phyloP scores from a whole-genome alignment of 2,888 invertebrate genomes.

The Hirtodrosophila trivittata region DNA sequence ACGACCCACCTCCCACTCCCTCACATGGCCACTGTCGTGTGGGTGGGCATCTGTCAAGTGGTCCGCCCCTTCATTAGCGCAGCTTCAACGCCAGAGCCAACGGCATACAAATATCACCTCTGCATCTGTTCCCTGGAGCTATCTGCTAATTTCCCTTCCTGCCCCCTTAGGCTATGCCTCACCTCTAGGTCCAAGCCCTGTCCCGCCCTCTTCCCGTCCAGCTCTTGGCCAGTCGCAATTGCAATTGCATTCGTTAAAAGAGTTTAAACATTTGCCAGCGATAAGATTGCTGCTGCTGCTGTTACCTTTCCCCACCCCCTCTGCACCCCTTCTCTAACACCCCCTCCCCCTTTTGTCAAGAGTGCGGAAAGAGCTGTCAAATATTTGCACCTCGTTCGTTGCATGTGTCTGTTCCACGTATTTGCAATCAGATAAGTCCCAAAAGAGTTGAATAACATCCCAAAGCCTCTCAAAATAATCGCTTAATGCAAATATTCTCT shows the following conservation, averaged over 20 bases:
- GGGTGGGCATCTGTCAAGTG: slow-evolving; percentile 36
- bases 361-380: slow-evolving; percentile 21
- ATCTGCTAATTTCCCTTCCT: neutral
- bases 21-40: no score
- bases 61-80: slow-evolving; percentile 54
- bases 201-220: neutral
- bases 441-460: slow-evolving; percentile 38
- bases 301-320: neutral
- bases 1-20: neutral
- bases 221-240: slow-evolving; percentile 3
- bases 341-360: slow-evolving; percentile 20
- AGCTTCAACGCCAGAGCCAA: slow-evolving; percentile 44
- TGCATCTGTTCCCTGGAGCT: slow-evolving; percentile 1
- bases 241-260: slow-evolving; percentile 13
- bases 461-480: slow-evolving; percentile 3
- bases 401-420: no score
- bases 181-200: neutral
- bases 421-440: slow-evolving; percentile 35
- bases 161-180: neutral
- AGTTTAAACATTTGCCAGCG: slow-evolving; percentile 51
- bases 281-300: slow-evolving; percentile 47
- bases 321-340: neutral
- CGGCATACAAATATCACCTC: slow-evolving; percentile 9
- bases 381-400: slow-evolving; percentile 37
- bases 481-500: slow-evolving; percentile 13